Conservation (phyloP, 1,140 invertebrate genomes). For the Drosophila sp. region DNA sequence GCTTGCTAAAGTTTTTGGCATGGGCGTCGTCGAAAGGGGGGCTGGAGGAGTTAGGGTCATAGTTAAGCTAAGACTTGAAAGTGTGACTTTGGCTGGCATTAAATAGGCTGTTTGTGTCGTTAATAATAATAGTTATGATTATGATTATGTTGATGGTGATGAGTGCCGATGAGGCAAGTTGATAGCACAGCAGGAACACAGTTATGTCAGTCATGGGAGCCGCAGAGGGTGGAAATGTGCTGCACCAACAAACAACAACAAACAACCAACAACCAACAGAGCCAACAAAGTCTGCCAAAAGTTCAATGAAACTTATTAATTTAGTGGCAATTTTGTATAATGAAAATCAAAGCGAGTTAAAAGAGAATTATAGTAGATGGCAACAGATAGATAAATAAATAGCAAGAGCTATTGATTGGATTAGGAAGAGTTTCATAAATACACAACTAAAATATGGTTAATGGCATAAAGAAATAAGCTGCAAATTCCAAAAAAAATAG, state of each 20-base stretch:
- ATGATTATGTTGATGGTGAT: constrained; percentile 72
- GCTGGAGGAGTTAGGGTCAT: constrained; percentile 14
- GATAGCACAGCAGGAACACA: constrained; percentile 46
- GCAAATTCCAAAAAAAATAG: too few species aligned
- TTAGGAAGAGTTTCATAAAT: neutral
- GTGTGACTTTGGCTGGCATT: constrained; percentile 60
- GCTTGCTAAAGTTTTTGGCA: constrained; percentile 70
- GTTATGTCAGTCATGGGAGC: neutral
- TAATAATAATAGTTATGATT: constrained; percentile 83
- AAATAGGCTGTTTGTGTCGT: constrained; percentile 77
- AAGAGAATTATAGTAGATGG: neutral
- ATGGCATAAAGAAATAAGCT: too few species aligned
- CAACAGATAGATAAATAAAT: neutral
- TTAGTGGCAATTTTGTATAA: constrained; percentile 48
- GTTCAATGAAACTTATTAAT: constrained; percentile 66
- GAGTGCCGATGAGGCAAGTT: constrained; percentile 49
- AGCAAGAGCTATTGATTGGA: neutral
- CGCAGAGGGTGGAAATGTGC: constrained; percentile 9
- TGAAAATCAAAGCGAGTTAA: constrained; percentile 5
- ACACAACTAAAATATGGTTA: too few species aligned
- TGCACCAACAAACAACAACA: constrained; percentile 17
- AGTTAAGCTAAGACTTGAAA: constrained; percentile 29
- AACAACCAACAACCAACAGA: constrained; percentile 3
- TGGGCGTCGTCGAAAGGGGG: constrained; percentile 22
- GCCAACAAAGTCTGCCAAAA: constrained; percentile 5